A percentile compares a stretch with the other conserved stretches of the same genome.
These are phyloP conservation scores for Denticeps clupeoides DNA, from an alignment of 2,797 vertebrate genomes.

Conservation along the genomic window DNA sequence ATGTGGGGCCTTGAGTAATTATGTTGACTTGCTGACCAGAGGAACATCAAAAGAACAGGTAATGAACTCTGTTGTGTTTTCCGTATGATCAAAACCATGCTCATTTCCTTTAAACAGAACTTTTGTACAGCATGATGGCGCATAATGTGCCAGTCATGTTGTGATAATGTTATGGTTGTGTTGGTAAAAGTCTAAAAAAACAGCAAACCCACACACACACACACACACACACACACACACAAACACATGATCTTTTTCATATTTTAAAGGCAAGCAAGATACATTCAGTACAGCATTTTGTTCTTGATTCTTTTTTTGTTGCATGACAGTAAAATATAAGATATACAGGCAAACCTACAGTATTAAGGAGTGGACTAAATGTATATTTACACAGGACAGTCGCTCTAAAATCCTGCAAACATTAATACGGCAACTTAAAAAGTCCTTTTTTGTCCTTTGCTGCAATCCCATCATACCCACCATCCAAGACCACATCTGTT, in stretches of 20 bases:
- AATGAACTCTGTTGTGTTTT: too few relatives aligned
- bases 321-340: slow-evolving; percentile 60
- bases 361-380: slow-evolving; percentile 48
- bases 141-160: too few relatives aligned
- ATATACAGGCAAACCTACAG: slow-evolving; percentile 60
- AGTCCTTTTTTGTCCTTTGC: slow-evolving; percentile 18
- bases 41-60: too few relatives aligned
- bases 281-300: slow-evolving; percentile 50
- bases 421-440: slow-evolving; percentile 33
- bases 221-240: too few relatives aligned
- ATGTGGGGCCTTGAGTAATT: too few relatives aligned
- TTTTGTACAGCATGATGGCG: too few relatives aligned
- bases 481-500: slow-evolving; percentile 20
- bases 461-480: slow-evolving; percentile 14
- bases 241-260: slow-evolving; percentile 25
- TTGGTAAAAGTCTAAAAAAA: too few relatives aligned
- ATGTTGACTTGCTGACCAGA: too few relatives aligned
- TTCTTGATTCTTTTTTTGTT: slow-evolving; percentile 47
- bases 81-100: too few relatives aligned
- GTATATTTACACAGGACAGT: slow-evolving; percentile 46
- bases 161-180: too few relatives aligned
- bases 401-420: slow-evolving; percentile 27
- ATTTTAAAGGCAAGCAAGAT: slow-evolving; percentile 50
- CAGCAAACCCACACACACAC: too few relatives aligned
- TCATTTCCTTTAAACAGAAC: too few relatives aligned